phyloP scores from a whole-genome alignment of 1,140 invertebrate genomes.

The Xylocopa sonorina region DNA sequence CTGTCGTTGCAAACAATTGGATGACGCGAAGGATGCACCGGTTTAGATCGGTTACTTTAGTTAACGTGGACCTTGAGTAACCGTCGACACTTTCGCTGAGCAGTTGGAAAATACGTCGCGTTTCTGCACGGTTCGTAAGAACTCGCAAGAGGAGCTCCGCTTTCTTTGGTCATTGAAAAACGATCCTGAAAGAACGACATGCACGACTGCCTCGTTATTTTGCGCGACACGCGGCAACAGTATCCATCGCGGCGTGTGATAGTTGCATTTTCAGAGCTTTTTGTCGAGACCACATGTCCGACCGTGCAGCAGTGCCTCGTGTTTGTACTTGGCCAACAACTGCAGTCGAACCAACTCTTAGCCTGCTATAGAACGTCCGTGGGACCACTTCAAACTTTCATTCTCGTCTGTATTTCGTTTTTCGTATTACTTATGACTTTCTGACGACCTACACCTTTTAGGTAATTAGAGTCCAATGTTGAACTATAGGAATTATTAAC shows the following conservation, averaged over 20 bases:
- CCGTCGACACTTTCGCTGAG: no score
- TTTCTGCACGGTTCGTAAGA: not conserved
- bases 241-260: not conserved
- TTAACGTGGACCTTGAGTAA: not conserved
- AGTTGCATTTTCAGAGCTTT: conserved; percentile 4
- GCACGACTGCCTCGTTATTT: not conserved
- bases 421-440: no score
- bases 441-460: no score
- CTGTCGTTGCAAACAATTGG: not conserved
- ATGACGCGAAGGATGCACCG: not conserved
- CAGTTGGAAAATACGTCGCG: not conserved
- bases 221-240: not conserved
- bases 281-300: conserved; percentile 1
- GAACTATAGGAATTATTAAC: no score
- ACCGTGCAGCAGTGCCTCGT: not conserved
- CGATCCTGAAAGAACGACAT: not conserved
- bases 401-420: no score
- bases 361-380: no score
- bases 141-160: no score
- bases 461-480: no score
- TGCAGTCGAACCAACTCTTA: no score
- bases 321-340: not conserved
- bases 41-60: no score
- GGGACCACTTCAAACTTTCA: no score
- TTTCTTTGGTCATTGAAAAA: not conserved